phyloP scores from a whole-genome alignment of 53 echinoderm and acorn worm genomes.

The Glandiceps talaboti region DNA sequence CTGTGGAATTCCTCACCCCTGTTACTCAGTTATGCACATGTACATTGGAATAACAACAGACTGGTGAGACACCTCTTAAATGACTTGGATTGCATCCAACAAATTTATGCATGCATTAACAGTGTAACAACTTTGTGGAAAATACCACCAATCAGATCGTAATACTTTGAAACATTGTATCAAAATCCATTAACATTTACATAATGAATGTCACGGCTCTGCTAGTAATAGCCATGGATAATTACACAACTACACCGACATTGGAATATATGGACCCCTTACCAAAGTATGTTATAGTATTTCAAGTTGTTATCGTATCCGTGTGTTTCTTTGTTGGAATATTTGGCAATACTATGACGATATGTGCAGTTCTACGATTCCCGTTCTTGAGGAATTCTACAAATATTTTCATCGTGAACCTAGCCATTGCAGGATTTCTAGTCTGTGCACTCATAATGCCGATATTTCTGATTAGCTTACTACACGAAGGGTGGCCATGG shows the following conservation, averaged over 20 bases:
- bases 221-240: too few relatives aligned
- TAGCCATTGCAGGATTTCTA: background rate
- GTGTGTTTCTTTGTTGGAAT: background rate
- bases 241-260: too few relatives aligned
- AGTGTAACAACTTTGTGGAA: too few relatives aligned
- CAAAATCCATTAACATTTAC: background rate
- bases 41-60: too few relatives aligned
- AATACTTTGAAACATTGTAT: background rate
- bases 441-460: background rate
- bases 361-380: background rate
- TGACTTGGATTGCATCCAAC: too few relatives aligned
- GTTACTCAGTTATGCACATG: too few relatives aligned
- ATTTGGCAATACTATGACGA: background rate
- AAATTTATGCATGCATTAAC: too few relatives aligned
- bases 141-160: too few relatives aligned
- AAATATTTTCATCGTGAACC: background rate
- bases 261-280: too few relatives aligned
- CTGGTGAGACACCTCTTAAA: too few relatives aligned
- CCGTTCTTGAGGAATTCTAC: background rate
- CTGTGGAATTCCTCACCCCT: too few relatives aligned
- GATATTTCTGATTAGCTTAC: background rate
- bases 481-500: background rate
- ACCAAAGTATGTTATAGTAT: background rate
- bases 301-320: background rate
- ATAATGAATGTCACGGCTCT: background rate